Evolutionary conservation across 2,888 invertebrate species (phyloP).

Genomic region (Platerodrilus igneus): DNA sequence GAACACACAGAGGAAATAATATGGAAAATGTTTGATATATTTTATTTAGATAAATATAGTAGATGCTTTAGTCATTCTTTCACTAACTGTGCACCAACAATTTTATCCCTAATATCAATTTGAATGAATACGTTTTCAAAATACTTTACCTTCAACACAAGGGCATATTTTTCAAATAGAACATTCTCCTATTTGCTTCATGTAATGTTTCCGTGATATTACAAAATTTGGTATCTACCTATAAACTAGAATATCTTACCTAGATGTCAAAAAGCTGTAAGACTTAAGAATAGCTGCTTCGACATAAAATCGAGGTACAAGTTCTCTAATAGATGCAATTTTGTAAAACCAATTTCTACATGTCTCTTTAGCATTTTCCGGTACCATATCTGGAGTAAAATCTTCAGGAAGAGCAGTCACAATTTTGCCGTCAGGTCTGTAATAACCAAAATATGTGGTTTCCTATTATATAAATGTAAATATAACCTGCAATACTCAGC

Average conservation of each 20-base stretch:
- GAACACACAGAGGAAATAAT: too few relatives aligned
- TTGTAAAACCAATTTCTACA: conserved; percentile 99
- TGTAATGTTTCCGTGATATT: too few relatives aligned
- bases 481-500: conserved; percentile 55
- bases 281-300: conserved; percentile 91
- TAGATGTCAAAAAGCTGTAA: conserved; percentile 75
- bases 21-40: too few relatives aligned
- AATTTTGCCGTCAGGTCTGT: conserved; percentile 53
- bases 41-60: too few relatives aligned
- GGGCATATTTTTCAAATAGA: too few relatives aligned
- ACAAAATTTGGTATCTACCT: too few relatives aligned
- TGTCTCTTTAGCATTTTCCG: conserved; percentile 88
- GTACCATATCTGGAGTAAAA: conserved; percentile 74
- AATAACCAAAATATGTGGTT: conserved; percentile 19
- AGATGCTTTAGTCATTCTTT: too few relatives aligned
- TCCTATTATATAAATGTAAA: conserved; percentile 1
- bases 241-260: conserved; percentile 48
- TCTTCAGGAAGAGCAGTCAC: conserved; percentile 55
- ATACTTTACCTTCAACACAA: too few relatives aligned
- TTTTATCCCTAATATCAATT: too few relatives aligned
- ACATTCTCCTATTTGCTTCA: too few relatives aligned
- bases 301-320: conserved; percentile 89
- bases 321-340: conserved; percentile 93
- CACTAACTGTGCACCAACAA: too few relatives aligned
- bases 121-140: too few relatives aligned